Conservation (phyloP, 2,113 vertebrate genomes). For the Syngnathus scovelli region DNA sequence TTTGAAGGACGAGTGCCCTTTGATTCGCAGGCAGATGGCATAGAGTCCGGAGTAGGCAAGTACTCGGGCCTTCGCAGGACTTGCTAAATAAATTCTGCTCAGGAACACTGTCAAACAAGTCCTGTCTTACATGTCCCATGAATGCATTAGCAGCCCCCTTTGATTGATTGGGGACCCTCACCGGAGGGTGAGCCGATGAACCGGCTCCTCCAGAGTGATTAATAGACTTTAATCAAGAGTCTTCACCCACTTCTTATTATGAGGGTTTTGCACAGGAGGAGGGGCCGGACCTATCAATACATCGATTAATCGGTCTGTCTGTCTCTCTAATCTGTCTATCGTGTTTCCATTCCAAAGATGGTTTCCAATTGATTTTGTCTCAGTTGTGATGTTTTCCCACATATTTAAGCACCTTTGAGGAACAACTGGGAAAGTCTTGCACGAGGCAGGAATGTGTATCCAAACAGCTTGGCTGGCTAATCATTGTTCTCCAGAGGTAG, state of each 20-base stretch:
- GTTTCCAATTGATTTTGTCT: background rate
- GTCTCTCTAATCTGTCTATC: background rate
- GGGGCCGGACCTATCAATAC: background rate
- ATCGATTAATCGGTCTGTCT: background rate
- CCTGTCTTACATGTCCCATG: conserved; percentile 69
- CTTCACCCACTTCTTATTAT: conserved; percentile 71
- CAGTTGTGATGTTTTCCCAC: background rate
- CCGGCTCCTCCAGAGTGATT: conserved; percentile 71
- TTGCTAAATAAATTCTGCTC: conserved; percentile 73
- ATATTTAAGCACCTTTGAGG: conserved; percentile 8
- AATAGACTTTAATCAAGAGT: conserved; percentile 79
- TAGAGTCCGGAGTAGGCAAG: conserved; percentile 27
- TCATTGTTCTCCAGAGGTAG: conserved; percentile 43
- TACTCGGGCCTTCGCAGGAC: conserved; percentile 45
- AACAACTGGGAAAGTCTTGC: conserved; percentile 4
- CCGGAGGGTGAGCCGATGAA: conserved; percentile 67
- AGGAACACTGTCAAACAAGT: conserved; percentile 75
- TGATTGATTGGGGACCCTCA: conserved; percentile 74
- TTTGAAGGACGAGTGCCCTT: conserved; percentile 49
- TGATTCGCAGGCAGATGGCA: conserved; percentile 42
- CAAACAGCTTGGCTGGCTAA: conserved; percentile 39
- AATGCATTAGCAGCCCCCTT: conserved; percentile 69
- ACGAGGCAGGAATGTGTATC: conserved; percentile 24
- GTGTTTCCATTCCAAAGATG: too few relatives aligned
- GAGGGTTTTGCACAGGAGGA: conserved; percentile 35